A percentile compares a stretch with the other conserved stretches of the same genome.
Evolutionary conservation across 2,888 invertebrate genomes (phyloP).

Genomic region (Heliothis peltigera): DNA sequence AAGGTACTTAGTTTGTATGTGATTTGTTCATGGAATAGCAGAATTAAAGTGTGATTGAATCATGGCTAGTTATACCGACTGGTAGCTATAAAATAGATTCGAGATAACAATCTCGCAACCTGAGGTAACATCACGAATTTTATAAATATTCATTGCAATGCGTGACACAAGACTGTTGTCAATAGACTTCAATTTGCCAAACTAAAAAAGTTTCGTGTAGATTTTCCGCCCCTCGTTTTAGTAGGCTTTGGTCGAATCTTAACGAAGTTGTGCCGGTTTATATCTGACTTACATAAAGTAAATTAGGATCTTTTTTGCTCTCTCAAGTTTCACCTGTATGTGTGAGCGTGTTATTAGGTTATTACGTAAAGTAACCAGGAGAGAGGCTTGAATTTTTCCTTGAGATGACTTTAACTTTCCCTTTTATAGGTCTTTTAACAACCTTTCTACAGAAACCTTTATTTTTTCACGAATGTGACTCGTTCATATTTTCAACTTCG

Average conservation of each 20-base stretch:
- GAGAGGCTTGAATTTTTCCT: background rate
- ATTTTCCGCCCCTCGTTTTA: no score
- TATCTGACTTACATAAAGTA: background rate
- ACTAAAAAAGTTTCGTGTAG: background rate
- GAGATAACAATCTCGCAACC: background rate
- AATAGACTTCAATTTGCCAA: background rate
- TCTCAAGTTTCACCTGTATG: no score
- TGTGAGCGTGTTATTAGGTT: no score
- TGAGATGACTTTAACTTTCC: background rate
- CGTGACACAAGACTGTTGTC: background rate
- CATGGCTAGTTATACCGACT: background rate
- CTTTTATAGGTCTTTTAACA: background rate
- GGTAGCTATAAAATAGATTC: background rate
- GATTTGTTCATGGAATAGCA: slow-evolving; percentile 36
- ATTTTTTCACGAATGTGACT: background rate
- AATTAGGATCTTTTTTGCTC: background rate
- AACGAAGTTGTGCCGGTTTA: background rate
- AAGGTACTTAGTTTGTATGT: slow-evolving; percentile 10
- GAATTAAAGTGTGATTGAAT: slow-evolving; percentile 22
- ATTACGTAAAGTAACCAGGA: background rate
- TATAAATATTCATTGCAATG: background rate
- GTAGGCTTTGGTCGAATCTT: background rate
- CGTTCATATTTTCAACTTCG: slow-evolving; percentile 30
- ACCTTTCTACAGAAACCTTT: background rate
- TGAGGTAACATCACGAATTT: background rate